Conservation (phyloP, 2,888 invertebrate genomes). For the Elaeidobius kamerunicus region DNA sequence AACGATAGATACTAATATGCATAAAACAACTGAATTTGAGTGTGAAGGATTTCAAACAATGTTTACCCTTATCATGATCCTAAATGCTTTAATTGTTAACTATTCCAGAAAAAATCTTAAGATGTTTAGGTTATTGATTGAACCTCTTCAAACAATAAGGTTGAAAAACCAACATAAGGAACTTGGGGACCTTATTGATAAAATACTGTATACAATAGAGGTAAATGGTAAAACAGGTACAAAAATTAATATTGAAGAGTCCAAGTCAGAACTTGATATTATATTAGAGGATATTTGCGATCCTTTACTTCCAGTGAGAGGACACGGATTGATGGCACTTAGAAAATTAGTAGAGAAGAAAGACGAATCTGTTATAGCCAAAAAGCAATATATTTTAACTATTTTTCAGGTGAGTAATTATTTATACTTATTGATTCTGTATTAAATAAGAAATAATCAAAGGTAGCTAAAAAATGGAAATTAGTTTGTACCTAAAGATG, state of each 20-base stretch:
- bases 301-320: constrained; percentile 72
- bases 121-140: constrained; percentile 44
- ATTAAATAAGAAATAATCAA: too few species aligned
- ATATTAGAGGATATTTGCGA: constrained; percentile 68
- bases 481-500: too few species aligned
- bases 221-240: constrained; percentile 8
- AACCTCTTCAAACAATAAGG: constrained; percentile 36
- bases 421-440: too few species aligned
- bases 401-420: constrained; percentile 70
- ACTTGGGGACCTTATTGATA: constrained; percentile 37
- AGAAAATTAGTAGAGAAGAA: constrained; percentile 66
- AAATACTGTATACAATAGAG: constrained; percentile 34
- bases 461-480: too few species aligned
- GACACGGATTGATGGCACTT: constrained; percentile 73
- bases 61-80: constrained; percentile 43
- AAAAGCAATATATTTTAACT: constrained; percentile 65
- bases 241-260: constrained; percentile 24
- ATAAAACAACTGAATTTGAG: constrained; percentile 37
- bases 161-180: constrained; percentile 39
- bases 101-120: constrained; percentile 37
- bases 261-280: constrained; percentile 53
- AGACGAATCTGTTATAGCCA: constrained; percentile 62
- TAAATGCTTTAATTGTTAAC: constrained; percentile 46
- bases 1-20: constrained; percentile 35
- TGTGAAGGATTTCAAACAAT: constrained; percentile 41